Percentiles rank a stretch among this genome's conserved stretches.
Evolutionary conservation across 1,140 invertebrate genomes (phyloP).

Genomic region (Samia ricini): DNA sequence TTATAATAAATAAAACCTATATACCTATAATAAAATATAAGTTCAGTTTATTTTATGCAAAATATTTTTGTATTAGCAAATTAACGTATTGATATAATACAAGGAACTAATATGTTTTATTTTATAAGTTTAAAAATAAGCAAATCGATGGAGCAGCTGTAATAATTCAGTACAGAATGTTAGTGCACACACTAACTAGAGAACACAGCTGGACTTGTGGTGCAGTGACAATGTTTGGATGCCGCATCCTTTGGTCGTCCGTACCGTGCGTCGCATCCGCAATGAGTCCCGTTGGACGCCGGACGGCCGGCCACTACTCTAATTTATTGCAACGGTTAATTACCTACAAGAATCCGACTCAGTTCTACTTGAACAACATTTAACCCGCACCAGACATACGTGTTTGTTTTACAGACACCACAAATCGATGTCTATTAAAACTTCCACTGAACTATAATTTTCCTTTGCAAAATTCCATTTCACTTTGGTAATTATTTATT

Average conservation of each 20-base stretch:
- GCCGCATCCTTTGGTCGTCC: constrained; percentile 46
- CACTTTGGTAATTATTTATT: not conserved
- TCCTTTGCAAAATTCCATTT: not conserved
- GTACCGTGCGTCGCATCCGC: constrained; percentile 53
- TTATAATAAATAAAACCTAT: too few relatives aligned
- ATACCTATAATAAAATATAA: too few relatives aligned
- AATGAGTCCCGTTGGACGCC: constrained; percentile 49
- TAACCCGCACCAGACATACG: constrained; percentile 13
- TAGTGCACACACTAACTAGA: constrained; percentile 58
- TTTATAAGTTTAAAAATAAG: constrained; percentile 23
- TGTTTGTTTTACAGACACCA: constrained; percentile 15
- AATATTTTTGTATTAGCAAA: too few relatives aligned
- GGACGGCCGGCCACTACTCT: constrained; percentile 34
- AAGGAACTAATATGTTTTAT: not conserved
- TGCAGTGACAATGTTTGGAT: constrained; percentile 64
- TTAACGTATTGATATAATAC: not conserved
- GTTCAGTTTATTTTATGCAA: too few relatives aligned
- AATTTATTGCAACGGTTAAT: constrained; percentile 71
- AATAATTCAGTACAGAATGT: constrained; percentile 55
- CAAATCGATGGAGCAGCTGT: constrained; percentile 22
- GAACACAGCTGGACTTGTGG: constrained; percentile 64
- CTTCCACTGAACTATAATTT: not conserved
- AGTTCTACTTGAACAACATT: constrained; percentile 30
- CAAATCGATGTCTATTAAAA: constrained; percentile 25
- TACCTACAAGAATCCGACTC: constrained; percentile 66